Percentiles rank a stretch among this genome's conserved stretches.
Evolutionary conservation across 2,113 vertebrate species (phyloP).

Genomic region (Nesogale talazaci): DNA sequence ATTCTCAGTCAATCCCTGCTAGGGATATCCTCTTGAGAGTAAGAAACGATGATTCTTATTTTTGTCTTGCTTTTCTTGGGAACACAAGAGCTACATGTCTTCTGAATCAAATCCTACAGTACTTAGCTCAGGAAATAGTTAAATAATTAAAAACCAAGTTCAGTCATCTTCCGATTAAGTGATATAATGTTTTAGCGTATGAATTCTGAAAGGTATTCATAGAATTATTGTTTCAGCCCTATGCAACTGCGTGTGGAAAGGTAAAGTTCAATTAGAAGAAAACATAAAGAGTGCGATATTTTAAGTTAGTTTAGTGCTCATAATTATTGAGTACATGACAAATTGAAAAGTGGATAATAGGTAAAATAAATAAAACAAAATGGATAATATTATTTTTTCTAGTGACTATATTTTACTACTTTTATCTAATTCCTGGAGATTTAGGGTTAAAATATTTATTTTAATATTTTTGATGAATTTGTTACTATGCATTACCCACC

Average conservation of each 20-base stretch:
- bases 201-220: neutral
- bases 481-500: too few species aligned
- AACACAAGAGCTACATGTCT: neutral
- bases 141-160: neutral
- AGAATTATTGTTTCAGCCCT: neutral
- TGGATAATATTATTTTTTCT: too few species aligned
- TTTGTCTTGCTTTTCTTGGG: neutral
- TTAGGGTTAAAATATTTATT: too few species aligned
- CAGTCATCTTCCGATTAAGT: neutral
- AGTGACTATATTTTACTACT: too few species aligned
- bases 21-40: neutral
- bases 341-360: neutral
- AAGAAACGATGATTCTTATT: neutral
- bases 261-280: neutral
- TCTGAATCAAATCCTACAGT: neutral
- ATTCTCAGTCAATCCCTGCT: neutral
- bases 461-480: too few species aligned
- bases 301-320: constrained; percentile 1
- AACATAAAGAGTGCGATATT: neutral
- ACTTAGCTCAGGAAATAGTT: neutral
- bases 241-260: neutral
- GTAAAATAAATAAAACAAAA: neutral
- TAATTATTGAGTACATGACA: neutral
- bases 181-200: neutral
- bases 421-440: too few species aligned